Conservation (phyloP, 1,140 invertebrate species). For the Branchinecta lynchi region DNA sequence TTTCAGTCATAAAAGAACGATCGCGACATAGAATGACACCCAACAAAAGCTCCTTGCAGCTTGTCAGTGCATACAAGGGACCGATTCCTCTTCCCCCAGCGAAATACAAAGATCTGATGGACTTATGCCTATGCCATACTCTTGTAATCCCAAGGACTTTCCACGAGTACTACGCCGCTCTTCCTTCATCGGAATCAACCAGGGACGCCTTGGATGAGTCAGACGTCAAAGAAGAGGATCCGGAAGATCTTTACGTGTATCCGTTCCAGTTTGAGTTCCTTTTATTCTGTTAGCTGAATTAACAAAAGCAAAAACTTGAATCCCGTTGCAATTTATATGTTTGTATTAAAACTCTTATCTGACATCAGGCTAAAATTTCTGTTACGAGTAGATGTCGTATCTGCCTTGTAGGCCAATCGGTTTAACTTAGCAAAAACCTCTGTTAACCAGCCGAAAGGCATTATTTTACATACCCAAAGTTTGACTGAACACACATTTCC, state of each 20-base stretch:
- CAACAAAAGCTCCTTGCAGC: conserved; percentile 8
- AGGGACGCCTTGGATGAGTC: background rate
- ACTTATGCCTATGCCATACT: conserved; percentile 9
- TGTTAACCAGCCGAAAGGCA: background rate
- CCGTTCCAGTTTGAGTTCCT: no score
- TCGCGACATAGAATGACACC: conserved; percentile 8
- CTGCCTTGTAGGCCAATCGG: background rate
- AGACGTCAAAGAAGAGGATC: no score
- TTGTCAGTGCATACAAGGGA: conserved; percentile 6
- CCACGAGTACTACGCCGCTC: conserved; percentile 3
- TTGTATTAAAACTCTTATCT: conserved; percentile 2
- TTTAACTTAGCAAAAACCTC: no score
- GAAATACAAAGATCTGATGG: conserved; percentile 9
- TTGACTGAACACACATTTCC: conserved; percentile 6
- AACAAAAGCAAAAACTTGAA: conserved; percentile 7
- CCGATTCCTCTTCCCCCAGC: conserved; percentile 8
- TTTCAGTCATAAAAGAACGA: background rate
- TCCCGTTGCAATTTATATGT: conserved; percentile 6
- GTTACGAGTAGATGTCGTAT: conserved; percentile 9
- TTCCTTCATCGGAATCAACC: conserved; percentile 8
- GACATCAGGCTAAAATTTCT: conserved; percentile 2
- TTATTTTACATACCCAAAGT: conserved; percentile 7
- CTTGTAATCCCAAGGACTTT: conserved; percentile 6
- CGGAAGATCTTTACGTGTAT: no score
- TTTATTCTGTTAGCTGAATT: no score